These are phyloP conservation scores for Ginglymostoma cirratum DNA, from an alignment of 2,113 vertebrate genomes.

Conservation along the genomic window DNA sequence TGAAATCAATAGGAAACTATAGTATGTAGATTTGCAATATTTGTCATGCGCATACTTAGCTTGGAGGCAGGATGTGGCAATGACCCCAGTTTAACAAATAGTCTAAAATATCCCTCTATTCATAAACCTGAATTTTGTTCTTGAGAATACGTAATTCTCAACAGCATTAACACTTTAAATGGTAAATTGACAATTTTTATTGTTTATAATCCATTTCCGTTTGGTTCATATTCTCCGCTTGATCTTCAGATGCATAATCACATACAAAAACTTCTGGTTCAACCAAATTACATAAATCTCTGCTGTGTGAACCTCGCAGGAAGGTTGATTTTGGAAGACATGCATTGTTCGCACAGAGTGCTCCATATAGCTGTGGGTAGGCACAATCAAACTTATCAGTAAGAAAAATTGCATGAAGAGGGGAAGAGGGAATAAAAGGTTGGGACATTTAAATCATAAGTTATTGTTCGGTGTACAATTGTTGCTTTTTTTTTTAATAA, in stretches of 20 bases:
- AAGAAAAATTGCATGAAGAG: neutral
- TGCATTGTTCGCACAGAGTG: conserved; percentile 2
- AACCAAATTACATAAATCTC: conserved; percentile 22
- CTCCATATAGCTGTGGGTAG: neutral
- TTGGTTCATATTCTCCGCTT: conserved; percentile 46
- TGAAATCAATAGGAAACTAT: neutral
- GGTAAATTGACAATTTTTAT: neutral
- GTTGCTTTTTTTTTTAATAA: conserved; percentile 20
- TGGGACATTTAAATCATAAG: conserved; percentile 10
- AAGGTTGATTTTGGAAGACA: neutral
- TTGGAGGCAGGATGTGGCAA: neutral
- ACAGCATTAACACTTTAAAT: neutral
- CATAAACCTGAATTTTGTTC: neutral
- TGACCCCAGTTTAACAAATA: neutral
- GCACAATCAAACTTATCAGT: neutral
- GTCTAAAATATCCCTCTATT: neutral
- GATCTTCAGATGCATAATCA: neutral
- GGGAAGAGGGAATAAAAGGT: neutral
- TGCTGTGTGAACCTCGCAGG: neutral
- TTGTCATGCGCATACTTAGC: neutral
- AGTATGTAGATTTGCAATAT: neutral
- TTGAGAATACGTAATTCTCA: conserved; percentile 15
- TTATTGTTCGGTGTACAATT: neutral
- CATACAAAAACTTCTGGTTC: neutral
- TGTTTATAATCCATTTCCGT: conserved; percentile 45